Percentiles rank a stretch among this genome's conserved stretches.
Evolutionary conservation across 2,797 vertebrate genomes (phyloP).

Genomic region (Sebastes variabilis): DNA sequence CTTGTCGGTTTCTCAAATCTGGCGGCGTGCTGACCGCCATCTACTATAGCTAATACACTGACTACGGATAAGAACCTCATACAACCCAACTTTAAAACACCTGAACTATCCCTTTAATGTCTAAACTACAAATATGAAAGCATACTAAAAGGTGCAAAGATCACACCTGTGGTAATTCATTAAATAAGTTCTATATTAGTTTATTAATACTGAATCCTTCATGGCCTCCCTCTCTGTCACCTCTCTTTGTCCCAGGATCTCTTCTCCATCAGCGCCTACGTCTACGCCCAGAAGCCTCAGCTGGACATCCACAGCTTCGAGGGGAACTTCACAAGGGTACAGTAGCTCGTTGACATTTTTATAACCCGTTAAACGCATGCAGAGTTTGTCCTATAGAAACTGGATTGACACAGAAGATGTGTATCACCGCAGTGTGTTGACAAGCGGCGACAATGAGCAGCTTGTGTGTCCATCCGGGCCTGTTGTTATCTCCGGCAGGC

Average conservation of each 20-base stretch:
- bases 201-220: neutral
- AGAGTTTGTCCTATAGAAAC: constrained; percentile 33
- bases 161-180: neutral
- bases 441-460: constrained; percentile 55
- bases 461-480: constrained; percentile 58
- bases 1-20: too few relatives aligned
- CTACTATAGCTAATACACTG: too few relatives aligned
- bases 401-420: constrained; percentile 38
- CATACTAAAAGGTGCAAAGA: too few relatives aligned
- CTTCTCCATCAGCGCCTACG: constrained; percentile 93
- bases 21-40: too few relatives aligned
- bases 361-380: constrained; percentile 44
- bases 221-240: neutral
- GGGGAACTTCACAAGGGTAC: constrained; percentile 97
- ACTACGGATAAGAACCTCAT: too few relatives aligned
- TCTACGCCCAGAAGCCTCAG: constrained; percentile 95
- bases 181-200: neutral
- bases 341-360: constrained; percentile 56
- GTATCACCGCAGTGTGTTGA: constrained; percentile 55
- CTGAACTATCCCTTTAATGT: too few relatives aligned
- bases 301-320: constrained; percentile 99
- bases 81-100: too few relatives aligned
- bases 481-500: constrained; percentile 56
- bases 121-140: too few relatives aligned
- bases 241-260: constrained; percentile 87